Conservation (phyloP, 1,140 invertebrate genomes). For the Camponotus pennsylvanicus region DNA sequence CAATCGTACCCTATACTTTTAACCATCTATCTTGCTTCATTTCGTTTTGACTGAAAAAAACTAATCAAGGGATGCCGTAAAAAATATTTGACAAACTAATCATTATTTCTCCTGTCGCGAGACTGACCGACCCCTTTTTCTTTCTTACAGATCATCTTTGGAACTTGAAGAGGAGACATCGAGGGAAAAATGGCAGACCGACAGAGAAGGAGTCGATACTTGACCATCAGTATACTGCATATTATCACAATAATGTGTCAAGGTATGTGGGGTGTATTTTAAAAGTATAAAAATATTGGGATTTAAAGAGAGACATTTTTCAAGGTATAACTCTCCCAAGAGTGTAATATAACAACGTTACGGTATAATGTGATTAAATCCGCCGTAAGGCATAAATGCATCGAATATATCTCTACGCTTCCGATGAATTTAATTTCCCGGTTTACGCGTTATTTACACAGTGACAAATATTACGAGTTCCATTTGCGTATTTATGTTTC, state of each 20-base stretch:
- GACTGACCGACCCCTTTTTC: not conserved
- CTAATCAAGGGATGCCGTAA: not conserved
- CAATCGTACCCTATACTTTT: not conserved
- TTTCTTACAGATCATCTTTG: conserved; percentile 66
- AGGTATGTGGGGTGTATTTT: conserved; percentile 74
- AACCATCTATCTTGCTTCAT: not conserved
- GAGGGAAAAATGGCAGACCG: conserved; percentile 79
- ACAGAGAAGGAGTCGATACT: conserved; percentile 81
- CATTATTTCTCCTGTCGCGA: not conserved
- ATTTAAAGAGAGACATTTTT: conserved; percentile 44
- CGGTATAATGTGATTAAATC: conserved; percentile 31
- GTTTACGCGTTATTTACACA: conserved; percentile 45
- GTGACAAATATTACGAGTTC: conserved; percentile 21
- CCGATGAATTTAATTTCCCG: conserved; percentile 48
- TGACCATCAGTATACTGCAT: conserved; percentile 84
- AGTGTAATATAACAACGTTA: not conserved
- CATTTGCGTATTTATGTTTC: conserved; percentile 26
- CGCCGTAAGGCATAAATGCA: conserved; percentile 29
- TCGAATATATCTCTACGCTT: not conserved
- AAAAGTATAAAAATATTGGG: not conserved
- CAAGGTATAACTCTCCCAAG: not conserved
- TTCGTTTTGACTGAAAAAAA: not conserved
- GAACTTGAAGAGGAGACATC: conserved; percentile 47
- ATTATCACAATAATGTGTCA: conserved; percentile 85
- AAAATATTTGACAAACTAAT: not conserved